Evolutionary conservation across 2,797 vertebrate genomes (phyloP).

Genomic region (Lemur catta): DNA sequence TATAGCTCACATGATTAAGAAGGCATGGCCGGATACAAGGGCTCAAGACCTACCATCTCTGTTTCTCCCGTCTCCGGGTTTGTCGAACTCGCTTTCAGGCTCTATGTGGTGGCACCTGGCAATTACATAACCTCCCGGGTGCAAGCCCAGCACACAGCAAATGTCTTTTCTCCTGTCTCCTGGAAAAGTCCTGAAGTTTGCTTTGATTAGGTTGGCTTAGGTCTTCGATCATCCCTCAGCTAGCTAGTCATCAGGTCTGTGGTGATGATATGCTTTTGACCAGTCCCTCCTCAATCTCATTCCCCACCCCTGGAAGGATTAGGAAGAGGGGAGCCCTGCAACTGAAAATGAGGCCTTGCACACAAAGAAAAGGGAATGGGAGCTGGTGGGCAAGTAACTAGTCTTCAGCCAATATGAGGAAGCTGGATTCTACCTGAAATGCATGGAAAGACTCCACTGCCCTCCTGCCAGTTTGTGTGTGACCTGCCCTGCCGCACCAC

Average conservation of each 20-base stretch:
- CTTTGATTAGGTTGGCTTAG: background rate
- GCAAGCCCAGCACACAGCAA: background rate
- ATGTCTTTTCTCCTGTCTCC: background rate
- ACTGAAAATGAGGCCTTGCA: background rate
- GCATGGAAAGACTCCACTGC: background rate
- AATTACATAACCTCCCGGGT: background rate
- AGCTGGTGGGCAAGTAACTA: background rate
- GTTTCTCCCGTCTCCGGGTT: background rate
- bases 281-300: background rate
- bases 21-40: background rate
- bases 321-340: background rate
- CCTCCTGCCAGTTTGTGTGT: background rate
- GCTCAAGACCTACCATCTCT: background rate
- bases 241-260: background rate
- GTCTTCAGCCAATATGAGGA: background rate
- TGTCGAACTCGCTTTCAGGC: background rate
- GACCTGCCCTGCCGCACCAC: background rate
- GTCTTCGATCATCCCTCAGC: background rate
- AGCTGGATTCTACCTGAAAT: background rate
- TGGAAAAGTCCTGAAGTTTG: conserved; percentile 9
- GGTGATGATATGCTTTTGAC: background rate
- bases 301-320: background rate
- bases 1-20: background rate
- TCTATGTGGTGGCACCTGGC: background rate
- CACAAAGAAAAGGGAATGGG: background rate